Conservation (phyloP, 2,113 vertebrate genomes). For the Solenodon paradoxus region DNA sequence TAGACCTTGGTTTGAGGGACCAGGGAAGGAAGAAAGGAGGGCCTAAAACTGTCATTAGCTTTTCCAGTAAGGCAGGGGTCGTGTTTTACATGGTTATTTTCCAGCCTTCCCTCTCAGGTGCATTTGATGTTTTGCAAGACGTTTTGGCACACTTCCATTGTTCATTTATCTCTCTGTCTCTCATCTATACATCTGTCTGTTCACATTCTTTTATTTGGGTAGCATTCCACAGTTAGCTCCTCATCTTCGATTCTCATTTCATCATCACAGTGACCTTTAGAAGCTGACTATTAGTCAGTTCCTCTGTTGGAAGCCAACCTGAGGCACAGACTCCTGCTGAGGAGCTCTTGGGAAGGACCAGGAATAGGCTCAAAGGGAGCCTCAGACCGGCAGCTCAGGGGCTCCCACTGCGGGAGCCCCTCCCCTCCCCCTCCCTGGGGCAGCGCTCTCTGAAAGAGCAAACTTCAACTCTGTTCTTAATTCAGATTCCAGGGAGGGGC, state of each 20-base stretch:
- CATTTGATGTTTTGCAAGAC: not conserved
- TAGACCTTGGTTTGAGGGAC: constrained; percentile 31
- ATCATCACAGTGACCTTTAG: not conserved
- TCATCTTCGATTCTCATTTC: not conserved
- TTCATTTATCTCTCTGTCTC: too few relatives aligned
- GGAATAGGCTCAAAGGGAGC: not conserved
- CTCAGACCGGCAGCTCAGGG: not conserved
- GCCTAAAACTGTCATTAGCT: constrained; percentile 36
- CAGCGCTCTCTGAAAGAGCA: not conserved
- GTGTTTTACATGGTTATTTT: not conserved
- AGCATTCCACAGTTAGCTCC: not conserved
- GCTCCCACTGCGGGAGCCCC: fast-evolving
- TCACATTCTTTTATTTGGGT: not conserved
- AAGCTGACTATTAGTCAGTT: not conserved
- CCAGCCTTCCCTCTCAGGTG: not conserved
- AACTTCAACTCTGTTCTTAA: not conserved
- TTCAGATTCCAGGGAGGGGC: not conserved
- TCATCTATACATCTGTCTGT: too few relatives aligned
- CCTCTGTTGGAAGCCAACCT: not conserved
- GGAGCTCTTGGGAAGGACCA: not conserved
- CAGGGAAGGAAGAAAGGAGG: not conserved
- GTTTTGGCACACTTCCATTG: not conserved
- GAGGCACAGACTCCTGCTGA: too few relatives aligned
- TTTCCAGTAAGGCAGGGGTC: not conserved
- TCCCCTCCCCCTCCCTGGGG: not conserved